phyloP scores from a whole-genome alignment of 2,888 invertebrate species.

The Epicampocera succincta region DNA sequence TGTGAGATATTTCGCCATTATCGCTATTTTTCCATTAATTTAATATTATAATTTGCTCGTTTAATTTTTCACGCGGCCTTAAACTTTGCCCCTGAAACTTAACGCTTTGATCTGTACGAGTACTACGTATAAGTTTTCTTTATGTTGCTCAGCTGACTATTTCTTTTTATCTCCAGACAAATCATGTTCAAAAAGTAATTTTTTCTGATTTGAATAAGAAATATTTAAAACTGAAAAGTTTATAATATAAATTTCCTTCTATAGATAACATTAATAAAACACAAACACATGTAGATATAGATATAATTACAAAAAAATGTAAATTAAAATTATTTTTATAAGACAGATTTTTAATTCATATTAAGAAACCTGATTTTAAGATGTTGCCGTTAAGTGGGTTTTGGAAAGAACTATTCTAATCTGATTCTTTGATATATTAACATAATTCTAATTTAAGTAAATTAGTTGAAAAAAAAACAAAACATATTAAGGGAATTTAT shows the following conservation, averaged over 20 bases:
- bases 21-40: neutral
- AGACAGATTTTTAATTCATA: constrained; percentile 22
- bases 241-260: constrained; percentile 58
- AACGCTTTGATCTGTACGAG: neutral
- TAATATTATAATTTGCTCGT: neutral
- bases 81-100: neutral
- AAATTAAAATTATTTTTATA: constrained; percentile 18
- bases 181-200: constrained; percentile 30
- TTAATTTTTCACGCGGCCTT: neutral
- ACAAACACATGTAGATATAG: constrained; percentile 32
- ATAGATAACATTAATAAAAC: constrained; percentile 48
- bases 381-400: constrained; percentile 44
- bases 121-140: neutral
- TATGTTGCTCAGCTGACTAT: neutral
- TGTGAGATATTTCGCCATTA: neutral
- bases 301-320: constrained; percentile 45
- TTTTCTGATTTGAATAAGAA: constrained; percentile 51
- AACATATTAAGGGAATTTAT: constrained; percentile 59
- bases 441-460: constrained; percentile 69
- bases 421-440: constrained; percentile 41
- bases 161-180: constrained; percentile 18
- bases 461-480: constrained; percentile 44
- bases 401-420: constrained; percentile 3
- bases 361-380: constrained; percentile 53
- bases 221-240: constrained; percentile 8